Conservation (phyloP, 2,888 invertebrate genomes). For the Arge pagana region DNA sequence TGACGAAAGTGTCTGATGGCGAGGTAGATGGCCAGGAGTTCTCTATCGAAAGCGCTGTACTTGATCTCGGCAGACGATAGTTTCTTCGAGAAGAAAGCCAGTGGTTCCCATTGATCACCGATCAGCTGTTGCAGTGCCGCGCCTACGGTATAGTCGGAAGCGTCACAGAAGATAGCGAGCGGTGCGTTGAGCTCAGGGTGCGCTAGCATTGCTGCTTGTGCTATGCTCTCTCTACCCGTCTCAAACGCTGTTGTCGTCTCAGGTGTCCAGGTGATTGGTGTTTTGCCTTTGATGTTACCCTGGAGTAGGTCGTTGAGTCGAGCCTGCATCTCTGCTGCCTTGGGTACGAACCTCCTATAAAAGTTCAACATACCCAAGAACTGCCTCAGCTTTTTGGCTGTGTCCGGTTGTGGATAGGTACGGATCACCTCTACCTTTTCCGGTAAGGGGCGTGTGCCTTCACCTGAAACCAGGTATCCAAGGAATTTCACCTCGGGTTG, state of each 20-base stretch:
- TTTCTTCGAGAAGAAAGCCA: slow-evolving; percentile 39
- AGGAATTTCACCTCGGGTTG: slow-evolving; percentile 34
- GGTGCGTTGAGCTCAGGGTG: slow-evolving; percentile 25
- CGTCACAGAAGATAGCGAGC: slow-evolving; percentile 28
- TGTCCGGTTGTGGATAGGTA: slow-evolving; percentile 6
- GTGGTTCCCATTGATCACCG: slow-evolving; percentile 31
- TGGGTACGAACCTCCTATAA: slow-evolving; percentile 5
- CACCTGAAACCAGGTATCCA: slow-evolving; percentile 32
- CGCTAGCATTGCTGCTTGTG: slow-evolving; percentile 25
- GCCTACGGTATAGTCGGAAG: slow-evolving; percentile 35
- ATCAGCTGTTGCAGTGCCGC: slow-evolving; percentile 35
- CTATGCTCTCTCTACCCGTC: slow-evolving; percentile 22
- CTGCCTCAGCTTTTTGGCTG: not conserved
- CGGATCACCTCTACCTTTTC: slow-evolving; percentile 27
- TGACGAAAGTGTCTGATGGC: slow-evolving; percentile 33
- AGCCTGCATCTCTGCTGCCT: slow-evolving; percentile 9
- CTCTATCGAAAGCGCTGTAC: slow-evolving; percentile 39
- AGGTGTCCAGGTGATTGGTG: slow-evolving; percentile 24
- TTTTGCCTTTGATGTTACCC: not conserved
- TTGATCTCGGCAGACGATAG: slow-evolving; percentile 33
- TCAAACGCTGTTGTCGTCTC: slow-evolving; percentile 25
- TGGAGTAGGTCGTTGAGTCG: slow-evolving; percentile 2
- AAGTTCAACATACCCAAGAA: slow-evolving; percentile 11
- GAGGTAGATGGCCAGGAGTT: slow-evolving; percentile 37
- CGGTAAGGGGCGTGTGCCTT: slow-evolving; percentile 31